Evolutionary conservation across 2,113 vertebrate species (phyloP).

Genomic region (Pterophyllum scalare): DNA sequence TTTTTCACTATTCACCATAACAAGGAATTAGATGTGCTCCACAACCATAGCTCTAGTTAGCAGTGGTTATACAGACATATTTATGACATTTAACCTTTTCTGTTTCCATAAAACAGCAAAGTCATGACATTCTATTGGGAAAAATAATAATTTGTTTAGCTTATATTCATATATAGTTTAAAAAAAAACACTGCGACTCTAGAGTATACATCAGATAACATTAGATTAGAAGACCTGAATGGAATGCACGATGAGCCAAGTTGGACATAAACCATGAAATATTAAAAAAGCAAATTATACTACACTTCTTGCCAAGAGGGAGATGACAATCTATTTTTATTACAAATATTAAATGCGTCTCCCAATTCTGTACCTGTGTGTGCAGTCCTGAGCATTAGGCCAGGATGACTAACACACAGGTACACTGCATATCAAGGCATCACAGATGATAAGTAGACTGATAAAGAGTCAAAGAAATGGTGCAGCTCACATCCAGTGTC

Average conservation of each 20-base stretch:
- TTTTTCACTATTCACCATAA: neutral
- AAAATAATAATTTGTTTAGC: neutral
- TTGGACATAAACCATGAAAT: neutral
- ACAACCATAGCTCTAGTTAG: neutral
- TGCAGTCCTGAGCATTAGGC: neutral
- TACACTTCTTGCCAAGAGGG: conserved; percentile 1
- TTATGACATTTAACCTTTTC: neutral
- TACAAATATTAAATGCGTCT: neutral
- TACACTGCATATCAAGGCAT: neutral
- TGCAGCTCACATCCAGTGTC: neutral
- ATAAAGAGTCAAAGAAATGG: neutral
- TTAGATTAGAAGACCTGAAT: neutral
- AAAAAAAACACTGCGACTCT: neutral
- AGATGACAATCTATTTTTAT: neutral
- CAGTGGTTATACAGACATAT: neutral
- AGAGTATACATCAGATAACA: neutral
- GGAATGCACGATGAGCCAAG: neutral
- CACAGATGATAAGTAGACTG: neutral
- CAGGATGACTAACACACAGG: neutral
- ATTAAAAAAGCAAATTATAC: neutral
- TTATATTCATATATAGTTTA: neutral
- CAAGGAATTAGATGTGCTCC: neutral
- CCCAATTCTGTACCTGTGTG: neutral
- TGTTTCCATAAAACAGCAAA: neutral
- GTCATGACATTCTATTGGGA: neutral